phyloP scores from a whole-genome alignment of 2,888 invertebrate genomes.

The Candidula unifasciata region DNA sequence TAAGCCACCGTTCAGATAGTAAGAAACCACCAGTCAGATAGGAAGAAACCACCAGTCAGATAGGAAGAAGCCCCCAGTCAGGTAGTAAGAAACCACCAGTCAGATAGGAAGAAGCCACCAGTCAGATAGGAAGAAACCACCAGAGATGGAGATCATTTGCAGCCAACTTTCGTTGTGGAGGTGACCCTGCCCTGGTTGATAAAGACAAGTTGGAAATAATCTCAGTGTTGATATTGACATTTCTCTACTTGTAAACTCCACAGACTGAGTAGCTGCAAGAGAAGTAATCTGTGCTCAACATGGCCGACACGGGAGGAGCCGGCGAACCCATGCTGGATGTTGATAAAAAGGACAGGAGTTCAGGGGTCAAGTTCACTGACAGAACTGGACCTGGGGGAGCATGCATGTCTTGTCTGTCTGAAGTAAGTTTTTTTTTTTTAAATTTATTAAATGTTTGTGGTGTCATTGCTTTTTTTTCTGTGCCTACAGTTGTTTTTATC shows the following conservation, averaged over 20 bases:
- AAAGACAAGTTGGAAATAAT: not conserved
- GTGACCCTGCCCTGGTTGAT: not conserved
- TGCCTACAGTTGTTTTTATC: too few relatives aligned
- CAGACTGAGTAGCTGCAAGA: not conserved
- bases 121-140: too few relatives aligned
- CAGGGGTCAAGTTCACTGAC: constrained; percentile 16
- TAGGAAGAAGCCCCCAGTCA: too few relatives aligned
- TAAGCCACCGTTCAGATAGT: too few relatives aligned
- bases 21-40: too few relatives aligned
- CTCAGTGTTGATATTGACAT: not conserved
- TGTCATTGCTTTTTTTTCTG: too few relatives aligned
- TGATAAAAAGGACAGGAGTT: not conserved
- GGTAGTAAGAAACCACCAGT: too few relatives aligned
- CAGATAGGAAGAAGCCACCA: too few relatives aligned
- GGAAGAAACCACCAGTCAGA: too few relatives aligned
- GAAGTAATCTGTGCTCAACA: not conserved
- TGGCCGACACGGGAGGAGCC: constrained; percentile 11
- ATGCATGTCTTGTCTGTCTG: not conserved
- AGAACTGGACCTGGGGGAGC: constrained; percentile 25
- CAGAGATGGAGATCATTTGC: too few relatives aligned
- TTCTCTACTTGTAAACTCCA: not conserved
- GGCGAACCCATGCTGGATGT: constrained; percentile 25
- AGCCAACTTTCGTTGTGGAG: too few relatives aligned
- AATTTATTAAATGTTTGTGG: too few relatives aligned
- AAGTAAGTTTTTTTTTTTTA: not conserved